These are phyloP conservation scores for Megalonaias nervosa DNA, from an alignment of 1,140 invertebrate genomes.

Conservation along the genomic window DNA sequence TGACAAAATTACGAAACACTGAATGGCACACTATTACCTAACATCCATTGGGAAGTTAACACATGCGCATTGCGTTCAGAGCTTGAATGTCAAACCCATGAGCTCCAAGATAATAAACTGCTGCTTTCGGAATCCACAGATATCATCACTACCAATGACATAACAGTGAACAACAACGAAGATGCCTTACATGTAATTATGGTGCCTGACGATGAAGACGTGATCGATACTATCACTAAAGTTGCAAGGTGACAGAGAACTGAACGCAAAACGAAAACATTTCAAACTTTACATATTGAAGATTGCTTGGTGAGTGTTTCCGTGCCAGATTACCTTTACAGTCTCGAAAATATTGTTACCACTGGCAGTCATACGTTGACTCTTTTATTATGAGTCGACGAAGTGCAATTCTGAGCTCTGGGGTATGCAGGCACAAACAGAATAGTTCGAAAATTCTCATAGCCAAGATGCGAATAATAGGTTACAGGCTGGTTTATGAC, in stretches of 20 bases:
- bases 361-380: too few relatives aligned
- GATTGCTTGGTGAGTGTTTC: conserved; percentile 16
- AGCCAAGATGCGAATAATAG: too few relatives aligned
- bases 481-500: too few relatives aligned
- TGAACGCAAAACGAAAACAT: not conserved
- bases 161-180: not conserved
- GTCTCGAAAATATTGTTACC: not conserved
- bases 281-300: conserved; percentile 1
- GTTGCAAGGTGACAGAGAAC: too few relatives aligned
- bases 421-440: too few relatives aligned
- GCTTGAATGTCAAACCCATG: conserved; percentile 24
- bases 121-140: conserved; percentile 22
- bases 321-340: conserved; percentile 24
- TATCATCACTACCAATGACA: not conserved
- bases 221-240: too few relatives aligned
- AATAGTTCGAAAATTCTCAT: too few relatives aligned
- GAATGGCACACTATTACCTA: conserved; percentile 4
- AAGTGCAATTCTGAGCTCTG: too few relatives aligned
- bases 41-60: conserved; percentile 17
- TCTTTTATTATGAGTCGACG: too few relatives aligned
- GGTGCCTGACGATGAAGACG: conserved; percentile 5
- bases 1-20: conserved; percentile 22
- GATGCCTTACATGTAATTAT: not conserved
- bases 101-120: conserved; percentile 25
- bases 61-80: conserved; percentile 15